Conservation (phyloP, 1,140 invertebrate species). For the Heliconius hewitsoni region DNA sequence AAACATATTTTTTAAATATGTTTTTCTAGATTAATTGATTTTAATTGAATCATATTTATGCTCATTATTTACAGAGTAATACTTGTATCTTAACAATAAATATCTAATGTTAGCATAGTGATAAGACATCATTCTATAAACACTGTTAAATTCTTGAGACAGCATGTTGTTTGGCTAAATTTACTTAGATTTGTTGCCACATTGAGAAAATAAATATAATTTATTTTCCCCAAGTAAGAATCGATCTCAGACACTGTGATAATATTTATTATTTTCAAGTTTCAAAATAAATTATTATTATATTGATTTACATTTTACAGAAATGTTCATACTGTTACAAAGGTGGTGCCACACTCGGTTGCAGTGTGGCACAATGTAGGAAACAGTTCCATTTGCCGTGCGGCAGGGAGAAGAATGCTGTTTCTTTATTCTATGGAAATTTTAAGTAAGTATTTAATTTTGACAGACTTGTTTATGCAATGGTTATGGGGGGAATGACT, state of each 20-base stretch:
- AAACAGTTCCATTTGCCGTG: conserved; percentile 85
- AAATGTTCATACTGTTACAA: conserved; percentile 83
- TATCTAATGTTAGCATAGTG: too few species aligned
- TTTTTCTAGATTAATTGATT: too few species aligned
- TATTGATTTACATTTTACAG: conserved; percentile 65
- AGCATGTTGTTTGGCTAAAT: too few species aligned
- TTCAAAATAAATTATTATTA: background rate
- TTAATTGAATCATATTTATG: too few species aligned
- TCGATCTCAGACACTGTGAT: too few species aligned
- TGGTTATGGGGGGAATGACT: background rate
- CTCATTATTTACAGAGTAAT: too few species aligned
- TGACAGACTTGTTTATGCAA: background rate
- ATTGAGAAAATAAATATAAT: too few species aligned
- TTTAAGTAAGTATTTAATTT: conserved; percentile 77
- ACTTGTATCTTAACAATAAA: too few species aligned
- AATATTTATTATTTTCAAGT: background rate
- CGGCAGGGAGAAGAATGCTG: conserved; percentile 80
- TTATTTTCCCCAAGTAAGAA: background rate
- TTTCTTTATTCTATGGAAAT: conserved; percentile 82
- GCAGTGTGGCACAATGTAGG: conserved; percentile 81
- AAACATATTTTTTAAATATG: too few species aligned
- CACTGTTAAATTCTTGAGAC: too few species aligned
- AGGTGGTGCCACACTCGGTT: conserved; percentile 83
- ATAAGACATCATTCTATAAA: too few species aligned
- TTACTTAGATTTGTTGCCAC: too few species aligned